Percentiles rank a stretch among this genome's conserved stretches.
phyloP scores from a whole-genome alignment of 1,140 invertebrate genomes.

The Uloborus diversus region DNA sequence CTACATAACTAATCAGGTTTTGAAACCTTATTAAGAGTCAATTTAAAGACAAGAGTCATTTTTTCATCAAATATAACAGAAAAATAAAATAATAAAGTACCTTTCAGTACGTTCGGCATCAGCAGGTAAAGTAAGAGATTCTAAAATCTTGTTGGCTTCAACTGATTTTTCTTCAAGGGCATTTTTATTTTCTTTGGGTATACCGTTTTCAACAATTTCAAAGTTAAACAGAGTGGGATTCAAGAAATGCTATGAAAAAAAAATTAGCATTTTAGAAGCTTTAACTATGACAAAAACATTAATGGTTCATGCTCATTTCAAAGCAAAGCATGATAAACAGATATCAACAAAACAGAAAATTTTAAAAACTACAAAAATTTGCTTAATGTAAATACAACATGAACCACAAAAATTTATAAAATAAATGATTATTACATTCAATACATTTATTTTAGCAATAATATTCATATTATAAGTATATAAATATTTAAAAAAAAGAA shows the following conservation, averaged over 20 bases:
- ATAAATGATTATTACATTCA: no score
- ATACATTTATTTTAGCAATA: no score
- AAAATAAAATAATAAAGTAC: slow-evolving; percentile 57
- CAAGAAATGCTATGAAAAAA: slow-evolving; percentile 63
- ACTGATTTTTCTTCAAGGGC: slow-evolving; percentile 34
- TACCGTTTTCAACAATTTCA: slow-evolving; percentile 61
- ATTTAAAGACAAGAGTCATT: neutral
- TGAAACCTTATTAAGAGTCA: neutral
- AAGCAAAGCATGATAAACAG: no score
- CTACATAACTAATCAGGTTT: neutral
- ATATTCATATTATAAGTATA: no score
- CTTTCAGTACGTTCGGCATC: slow-evolving; percentile 62
- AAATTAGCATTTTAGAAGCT: no score
- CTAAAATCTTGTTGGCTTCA: slow-evolving; percentile 60
- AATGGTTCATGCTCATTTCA: no score
- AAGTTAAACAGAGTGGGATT: slow-evolving; percentile 64
- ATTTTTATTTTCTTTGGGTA: slow-evolving; percentile 39
- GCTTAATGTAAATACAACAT: no score
- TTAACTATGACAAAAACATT: no score
- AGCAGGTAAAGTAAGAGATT: slow-evolving; percentile 62
- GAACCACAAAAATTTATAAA: no score
- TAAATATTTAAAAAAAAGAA: no score
- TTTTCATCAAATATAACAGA: neutral
- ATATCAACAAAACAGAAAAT: no score
- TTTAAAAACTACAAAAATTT: no score